A percentile compares a stretch with the other conserved stretches of the same genome.
Conservation (phyloP, 2,113 vertebrate species). For the Drymodes brunneopygia region DNA sequence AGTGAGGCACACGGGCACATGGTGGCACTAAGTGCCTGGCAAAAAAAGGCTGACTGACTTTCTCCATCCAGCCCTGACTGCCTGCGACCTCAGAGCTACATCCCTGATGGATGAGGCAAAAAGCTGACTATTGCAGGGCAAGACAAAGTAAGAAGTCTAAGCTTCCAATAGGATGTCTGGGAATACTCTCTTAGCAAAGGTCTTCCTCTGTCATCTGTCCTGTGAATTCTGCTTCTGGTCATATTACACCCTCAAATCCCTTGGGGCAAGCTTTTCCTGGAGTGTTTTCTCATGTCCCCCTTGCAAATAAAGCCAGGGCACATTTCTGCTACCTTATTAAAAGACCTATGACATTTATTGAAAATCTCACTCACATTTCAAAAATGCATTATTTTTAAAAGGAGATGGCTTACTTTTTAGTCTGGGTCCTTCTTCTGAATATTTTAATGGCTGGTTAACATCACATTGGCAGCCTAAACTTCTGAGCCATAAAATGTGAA, state of each 20-base stretch:
- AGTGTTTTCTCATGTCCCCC: background rate
- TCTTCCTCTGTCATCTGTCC: background rate
- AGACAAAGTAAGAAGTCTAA: background rate
- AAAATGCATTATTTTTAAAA: background rate
- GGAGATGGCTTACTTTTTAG: background rate
- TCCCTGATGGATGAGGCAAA: background rate
- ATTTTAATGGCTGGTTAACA: slow-evolving; percentile 10
- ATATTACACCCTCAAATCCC: background rate
- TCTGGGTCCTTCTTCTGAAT: background rate
- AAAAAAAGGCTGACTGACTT: background rate
- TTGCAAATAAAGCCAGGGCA: background rate
- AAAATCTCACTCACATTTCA: background rate
- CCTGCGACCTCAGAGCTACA: background rate
- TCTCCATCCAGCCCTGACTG: background rate
- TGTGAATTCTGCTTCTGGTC: background rate
- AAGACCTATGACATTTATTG: background rate
- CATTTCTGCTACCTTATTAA: background rate
- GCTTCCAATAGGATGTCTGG: background rate
- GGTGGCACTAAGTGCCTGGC: background rate
- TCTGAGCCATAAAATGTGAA: slow-evolving; percentile 20
- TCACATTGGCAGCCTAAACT: slow-evolving; percentile 5
- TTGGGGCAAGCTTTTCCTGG: background rate
- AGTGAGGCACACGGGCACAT: background rate
- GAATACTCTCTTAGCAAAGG: slow-evolving; percentile 5
- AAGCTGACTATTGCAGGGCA: background rate